Conservation (phyloP, 2,888 invertebrate genomes). For the Rambutsinella grinnellia region DNA sequence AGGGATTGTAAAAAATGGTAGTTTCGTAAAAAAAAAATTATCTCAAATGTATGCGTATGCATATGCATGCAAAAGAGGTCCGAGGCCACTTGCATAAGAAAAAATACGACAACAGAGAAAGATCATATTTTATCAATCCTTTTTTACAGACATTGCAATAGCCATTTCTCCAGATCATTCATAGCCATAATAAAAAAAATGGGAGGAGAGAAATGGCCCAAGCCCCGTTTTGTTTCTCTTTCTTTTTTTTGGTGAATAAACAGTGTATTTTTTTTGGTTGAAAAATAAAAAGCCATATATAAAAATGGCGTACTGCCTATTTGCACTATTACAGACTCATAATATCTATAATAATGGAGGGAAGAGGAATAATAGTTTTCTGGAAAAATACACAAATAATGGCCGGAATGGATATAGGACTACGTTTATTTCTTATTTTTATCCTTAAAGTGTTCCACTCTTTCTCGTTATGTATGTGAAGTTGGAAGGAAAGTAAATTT, state of each 20-base stretch:
- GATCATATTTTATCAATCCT: not conserved
- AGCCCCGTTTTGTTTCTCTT: not conserved
- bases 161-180: not conserved
- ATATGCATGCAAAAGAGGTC: not conserved
- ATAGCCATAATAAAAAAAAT: not conserved
- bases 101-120: not conserved
- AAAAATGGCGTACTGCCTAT: not conserved
- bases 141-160: not conserved
- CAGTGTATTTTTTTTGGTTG: not conserved
- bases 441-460: not conserved
- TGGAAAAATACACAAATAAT: not conserved
- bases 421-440: not conserved
- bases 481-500: conserved; percentile 45
- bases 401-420: not conserved
- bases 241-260: not conserved
- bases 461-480: conserved; percentile 5
- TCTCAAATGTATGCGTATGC: conserved; percentile 22
- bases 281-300: not conserved
- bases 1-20: not conserved
- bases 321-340: not conserved
- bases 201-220: not conserved
- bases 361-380: not conserved
- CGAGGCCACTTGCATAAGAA: no score
- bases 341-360: not conserved
- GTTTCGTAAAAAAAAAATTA: conserved; percentile 5